A percentile compares a stretch with the other conserved stretches of the same genome.
Evolutionary conservation across 1,140 invertebrate genomes (phyloP).

Genomic region (Mesaphorura yosii): DNA sequence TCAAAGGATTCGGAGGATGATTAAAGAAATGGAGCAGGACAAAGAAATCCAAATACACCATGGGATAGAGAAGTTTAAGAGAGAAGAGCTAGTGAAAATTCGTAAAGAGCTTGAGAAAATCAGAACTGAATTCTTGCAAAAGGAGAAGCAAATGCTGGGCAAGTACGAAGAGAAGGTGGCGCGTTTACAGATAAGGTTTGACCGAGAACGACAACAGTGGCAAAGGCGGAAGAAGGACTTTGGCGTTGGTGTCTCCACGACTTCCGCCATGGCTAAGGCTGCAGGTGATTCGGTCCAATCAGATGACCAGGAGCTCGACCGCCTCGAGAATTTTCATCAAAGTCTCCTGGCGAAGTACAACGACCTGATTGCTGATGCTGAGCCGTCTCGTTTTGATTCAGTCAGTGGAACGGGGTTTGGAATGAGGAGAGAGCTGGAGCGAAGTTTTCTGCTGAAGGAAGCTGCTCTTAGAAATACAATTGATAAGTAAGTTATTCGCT

Average conservation of each 20-base stretch:
- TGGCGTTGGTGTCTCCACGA: neutral
- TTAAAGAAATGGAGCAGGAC: constrained; percentile 12
- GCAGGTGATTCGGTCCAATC: neutral
- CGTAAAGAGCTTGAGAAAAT: constrained; percentile 17
- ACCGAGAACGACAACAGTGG: constrained; percentile 22
- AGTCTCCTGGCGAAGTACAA: neutral
- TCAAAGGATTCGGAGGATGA: constrained; percentile 3
- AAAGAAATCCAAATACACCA: constrained; percentile 15
- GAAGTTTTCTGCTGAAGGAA: constrained; percentile 1
- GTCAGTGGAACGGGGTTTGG: too few relatives aligned
- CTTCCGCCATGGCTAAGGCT: neutral
- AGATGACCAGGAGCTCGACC: neutral
- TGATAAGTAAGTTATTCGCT: constrained; percentile 4
- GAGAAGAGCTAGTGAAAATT: neutral
- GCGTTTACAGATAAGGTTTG: constrained; percentile 7
- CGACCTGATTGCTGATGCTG: neutral
- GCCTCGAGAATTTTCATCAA: neutral
- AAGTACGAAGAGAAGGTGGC: constrained; percentile 20
- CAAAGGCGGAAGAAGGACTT: neutral
- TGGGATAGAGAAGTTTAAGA: constrained; percentile 15
- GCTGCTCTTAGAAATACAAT: neutral
- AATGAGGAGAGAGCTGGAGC: neutral
- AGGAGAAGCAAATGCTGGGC: constrained; percentile 24
- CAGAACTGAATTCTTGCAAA: constrained; percentile 18
- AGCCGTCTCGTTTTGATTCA: neutral